phyloP scores from a whole-genome alignment of 2,113 vertebrate genomes.

The Prinia subflava region DNA sequence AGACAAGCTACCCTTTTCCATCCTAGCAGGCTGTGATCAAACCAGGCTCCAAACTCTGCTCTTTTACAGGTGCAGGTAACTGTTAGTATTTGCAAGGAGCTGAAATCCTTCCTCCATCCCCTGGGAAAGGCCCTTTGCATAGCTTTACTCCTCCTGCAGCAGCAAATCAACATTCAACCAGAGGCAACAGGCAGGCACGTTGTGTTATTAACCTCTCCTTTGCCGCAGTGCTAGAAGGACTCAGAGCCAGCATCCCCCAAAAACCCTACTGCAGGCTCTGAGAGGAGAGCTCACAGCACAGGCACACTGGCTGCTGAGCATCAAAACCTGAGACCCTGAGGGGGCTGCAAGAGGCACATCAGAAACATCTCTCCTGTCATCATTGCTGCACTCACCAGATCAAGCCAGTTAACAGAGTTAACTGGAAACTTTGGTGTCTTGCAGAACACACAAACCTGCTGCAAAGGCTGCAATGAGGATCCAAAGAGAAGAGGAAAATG shows the following conservation, averaged over 20 bases:
- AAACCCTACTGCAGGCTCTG: background rate
- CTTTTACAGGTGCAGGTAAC: background rate
- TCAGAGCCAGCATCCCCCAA: background rate
- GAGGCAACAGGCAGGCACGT: background rate
- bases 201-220: background rate
- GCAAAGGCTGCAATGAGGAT: background rate
- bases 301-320: background rate
- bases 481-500: background rate
- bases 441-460: background rate
- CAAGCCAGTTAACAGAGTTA: background rate
- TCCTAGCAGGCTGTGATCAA: background rate
- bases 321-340: background rate
- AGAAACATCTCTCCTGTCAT: background rate
- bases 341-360: background rate
- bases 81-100: background rate
- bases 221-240: background rate
- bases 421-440: rapidly evolving
- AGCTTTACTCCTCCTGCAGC: background rate
- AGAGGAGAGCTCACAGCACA: background rate
- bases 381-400: background rate
- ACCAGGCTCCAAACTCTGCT: background rate
- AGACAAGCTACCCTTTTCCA: background rate
- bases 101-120: background rate
- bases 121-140: background rate
- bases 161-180: background rate